Evolutionary conservation across 2,888 invertebrate species (phyloP), one percentile per base, ranked within the genome.

Genomic region (Yponomeuta sedellus): DNA sequence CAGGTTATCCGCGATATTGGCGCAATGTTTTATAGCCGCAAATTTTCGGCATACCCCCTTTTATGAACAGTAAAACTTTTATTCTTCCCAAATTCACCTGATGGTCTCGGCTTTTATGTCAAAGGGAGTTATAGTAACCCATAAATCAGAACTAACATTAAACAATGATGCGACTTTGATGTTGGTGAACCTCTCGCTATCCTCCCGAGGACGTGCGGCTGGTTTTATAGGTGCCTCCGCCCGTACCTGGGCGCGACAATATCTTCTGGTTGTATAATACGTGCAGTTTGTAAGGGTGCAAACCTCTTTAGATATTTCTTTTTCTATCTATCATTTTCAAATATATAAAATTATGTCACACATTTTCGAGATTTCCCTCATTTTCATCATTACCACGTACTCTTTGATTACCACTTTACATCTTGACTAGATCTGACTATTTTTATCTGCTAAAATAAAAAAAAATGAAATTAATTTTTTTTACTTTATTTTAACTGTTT

Each of bases 41-140:
- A 82, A 85, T 83, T 85, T 85, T 81, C 79, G 75, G 78, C 79
- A 77, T 85, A 80, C 81, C 80, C 76, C 74, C 77, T 83, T 84
- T 84, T 84, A 84, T 82, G 80, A 77, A 80, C 71, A 79, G 79
- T 85, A 83, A 83, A 85, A 83, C 74, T 84, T 83, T 83, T 83
- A 85, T 85, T 75, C 75, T 34, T 62, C 16, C 62, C 52, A 63
- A 66, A 66, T 66, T 66, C 39, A 56, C 62, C 62, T 66, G 62
- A 66, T 62, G 66, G 56, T 56, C 62, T 62, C 63, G 62, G 63
- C 34, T 63, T 40, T 63, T 63, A 39, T 63, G 40, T 63, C 62
- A 28, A 28, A 28, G 28, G 62, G 39, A 62, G 62, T 20, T 62
- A 39, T 28, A 40, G n/a, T 62, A 34, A 62, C 40, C 34, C n/a